Percentiles rank a stretch among this genome's conserved stretches.
Evolutionary conservation across 2,888 invertebrate species (phyloP).

Genomic region (Papilio gigon): DNA sequence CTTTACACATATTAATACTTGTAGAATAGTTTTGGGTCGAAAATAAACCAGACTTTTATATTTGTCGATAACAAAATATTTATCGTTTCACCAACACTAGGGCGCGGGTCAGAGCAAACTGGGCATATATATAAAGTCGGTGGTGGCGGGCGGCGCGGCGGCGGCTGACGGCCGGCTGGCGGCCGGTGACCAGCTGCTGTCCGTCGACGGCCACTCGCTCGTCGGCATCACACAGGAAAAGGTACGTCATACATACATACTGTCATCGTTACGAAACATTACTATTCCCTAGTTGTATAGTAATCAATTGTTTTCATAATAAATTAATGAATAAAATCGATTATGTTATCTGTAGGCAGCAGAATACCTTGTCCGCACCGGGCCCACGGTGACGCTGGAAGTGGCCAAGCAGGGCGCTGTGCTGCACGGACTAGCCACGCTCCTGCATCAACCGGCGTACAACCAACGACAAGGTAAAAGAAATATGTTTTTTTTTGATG

Average conservation of each 20-base stretch:
- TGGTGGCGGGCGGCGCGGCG: slow-evolving; percentile 96
- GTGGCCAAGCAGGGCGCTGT: slow-evolving; percentile 99
- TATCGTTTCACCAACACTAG: slow-evolving; percentile 50
- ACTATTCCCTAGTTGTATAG: neutral
- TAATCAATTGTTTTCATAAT: neutral
- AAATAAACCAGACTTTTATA: too few relatives aligned
- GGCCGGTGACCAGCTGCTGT: slow-evolving; percentile 97
- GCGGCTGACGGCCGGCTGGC: slow-evolving; percentile 96
- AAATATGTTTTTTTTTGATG: neutral
- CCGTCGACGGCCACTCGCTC: slow-evolving; percentile 97
- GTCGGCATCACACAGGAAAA: slow-evolving; percentile 92
- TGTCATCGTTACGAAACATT: neutral
- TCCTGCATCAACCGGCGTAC: slow-evolving; percentile 91
- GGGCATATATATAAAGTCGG: slow-evolving; percentile 99
- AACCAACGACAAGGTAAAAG: slow-evolving; percentile 67
- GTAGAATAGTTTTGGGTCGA: too few relatives aligned
- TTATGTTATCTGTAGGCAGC: slow-evolving; percentile 87
- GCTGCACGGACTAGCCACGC: slow-evolving; percentile 96
- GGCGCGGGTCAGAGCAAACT: slow-evolving; percentile 84
- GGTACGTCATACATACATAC: slow-evolving; percentile 55
- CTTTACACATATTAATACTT: neutral
- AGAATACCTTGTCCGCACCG: slow-evolving; percentile 96
- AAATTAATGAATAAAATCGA: neutral
- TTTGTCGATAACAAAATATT: neutral
- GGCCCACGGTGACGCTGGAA: slow-evolving; percentile 95